These are phyloP conservation scores for Drosophila gunungcola DNA, from an alignment of 1,140 invertebrate species.

Conservation along the genomic window DNA sequence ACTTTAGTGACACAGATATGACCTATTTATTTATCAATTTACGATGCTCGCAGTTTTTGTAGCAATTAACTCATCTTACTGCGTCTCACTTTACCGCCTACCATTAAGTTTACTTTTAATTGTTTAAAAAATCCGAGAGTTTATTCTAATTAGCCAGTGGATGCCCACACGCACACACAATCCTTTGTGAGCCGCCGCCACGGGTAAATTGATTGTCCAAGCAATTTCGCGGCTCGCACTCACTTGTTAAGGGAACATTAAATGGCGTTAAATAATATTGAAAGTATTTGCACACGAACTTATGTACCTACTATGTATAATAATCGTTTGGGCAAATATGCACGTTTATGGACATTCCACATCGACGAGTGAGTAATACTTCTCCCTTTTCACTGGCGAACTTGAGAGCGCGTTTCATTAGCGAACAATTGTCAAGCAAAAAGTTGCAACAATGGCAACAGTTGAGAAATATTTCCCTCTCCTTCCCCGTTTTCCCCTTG, in stretches of 20 bases:
- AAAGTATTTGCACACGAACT: conserved; percentile 41
- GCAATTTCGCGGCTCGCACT: conserved; percentile 34
- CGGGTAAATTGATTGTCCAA: conserved; percentile 33
- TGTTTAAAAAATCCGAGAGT: conserved; percentile 11
- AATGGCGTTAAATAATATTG: conserved; percentile 45
- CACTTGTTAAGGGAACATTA: conserved; percentile 37
- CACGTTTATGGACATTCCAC: conserved; percentile 18
- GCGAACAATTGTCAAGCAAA: conserved; percentile 38
- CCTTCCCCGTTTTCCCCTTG: neutral
- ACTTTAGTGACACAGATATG: too few relatives aligned
- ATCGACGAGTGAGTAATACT: neutral
- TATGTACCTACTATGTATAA: neutral
- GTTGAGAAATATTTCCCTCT: conserved; percentile 14
- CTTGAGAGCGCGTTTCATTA: conserved; percentile 48
- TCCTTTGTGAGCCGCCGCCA: conserved; percentile 25
- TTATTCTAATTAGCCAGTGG: conserved; percentile 15
- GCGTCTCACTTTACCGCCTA: neutral
- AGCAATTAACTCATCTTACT: neutral
- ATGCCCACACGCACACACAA: conserved; percentile 19
- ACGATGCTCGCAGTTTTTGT: neutral
- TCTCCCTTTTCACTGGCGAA: neutral
- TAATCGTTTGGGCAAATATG: conserved; percentile 53
- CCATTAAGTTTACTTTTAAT: neutral
- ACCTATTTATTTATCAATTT: too few relatives aligned
- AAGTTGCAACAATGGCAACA: conserved; percentile 38